Base-by-base conservation (phyloP, 2,113 vertebrate genomes). In the Nycticorax nycticorax region DNA sequence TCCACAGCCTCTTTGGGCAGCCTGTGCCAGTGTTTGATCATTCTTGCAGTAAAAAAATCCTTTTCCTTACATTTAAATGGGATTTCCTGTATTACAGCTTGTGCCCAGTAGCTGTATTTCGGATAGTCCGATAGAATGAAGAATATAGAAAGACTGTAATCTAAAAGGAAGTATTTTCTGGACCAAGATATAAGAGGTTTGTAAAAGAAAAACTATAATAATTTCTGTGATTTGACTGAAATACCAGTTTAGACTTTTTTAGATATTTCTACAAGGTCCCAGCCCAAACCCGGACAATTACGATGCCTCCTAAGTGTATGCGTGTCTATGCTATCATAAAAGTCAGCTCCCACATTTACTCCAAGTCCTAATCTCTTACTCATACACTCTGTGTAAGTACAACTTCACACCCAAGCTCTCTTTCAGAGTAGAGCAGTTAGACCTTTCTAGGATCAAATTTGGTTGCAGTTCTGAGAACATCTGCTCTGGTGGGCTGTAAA, bases 401-500 rank as follows among this genome's bases (percentile, higher is more conserved):
- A 77, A 45, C 37, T 71, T 93, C 60, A 82, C 37, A 90, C 32
- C 5, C 22, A 55, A 67, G 8, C 21, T 41, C 12, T 48, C 62
- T 45, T 79, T 89, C 45, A 30, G 59, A 64, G 4, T 67, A 67
- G 85, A 86, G 28, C 26, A n/a, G 37, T 60, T 52, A 76, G 45
- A 52, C 6, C 7, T 89, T 60, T 63, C 80, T 64, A 63, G 45
- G 48, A 56, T 56, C 30, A 91, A 91, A 76, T n/a, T 17, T 83
- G 13, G 7, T 83, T 89, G 50, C 30, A 77, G 3, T 80, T 86
- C 45, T 3, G 3, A 83, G 85, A 89, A 69, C 60, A 84, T 77
- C 86, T 86, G 80, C 55, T 84, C 43, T 64, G 13, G 23, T 55
- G 48, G 67, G n/a, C 63, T 76, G 17, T 91, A 89, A 94, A 96